These are phyloP conservation scores for Drosophila tropicalis DNA, from an alignment of 1,140 invertebrate genomes.

Conservation along the genomic window DNA sequence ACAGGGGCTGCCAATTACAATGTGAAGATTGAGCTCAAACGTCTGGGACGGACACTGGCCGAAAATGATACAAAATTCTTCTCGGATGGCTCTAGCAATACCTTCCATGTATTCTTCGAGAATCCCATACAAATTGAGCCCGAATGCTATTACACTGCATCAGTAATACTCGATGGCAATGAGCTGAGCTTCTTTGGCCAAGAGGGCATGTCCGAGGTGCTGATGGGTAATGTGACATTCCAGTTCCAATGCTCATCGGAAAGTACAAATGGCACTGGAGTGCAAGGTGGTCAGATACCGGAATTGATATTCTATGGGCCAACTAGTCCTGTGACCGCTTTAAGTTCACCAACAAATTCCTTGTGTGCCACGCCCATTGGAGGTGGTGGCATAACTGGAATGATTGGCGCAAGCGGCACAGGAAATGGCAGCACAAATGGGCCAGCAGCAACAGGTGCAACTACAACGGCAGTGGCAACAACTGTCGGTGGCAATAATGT, in stretches of 20 bases:
- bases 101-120: constrained; percentile 96
- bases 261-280: constrained; percentile 96
- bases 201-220: constrained; percentile 95
- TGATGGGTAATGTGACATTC: constrained; percentile 94
- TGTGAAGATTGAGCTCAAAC: constrained; percentile 95
- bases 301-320: constrained; percentile 96
- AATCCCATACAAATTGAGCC: constrained; percentile 96
- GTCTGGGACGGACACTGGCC: constrained; percentile 92
- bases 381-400: constrained; percentile 21
- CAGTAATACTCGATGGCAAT: constrained; percentile 93
- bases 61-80: constrained; percentile 96
- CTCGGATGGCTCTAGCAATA: constrained; percentile 96
- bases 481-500: constrained; percentile 32
- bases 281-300: constrained; percentile 96
- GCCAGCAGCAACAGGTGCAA: constrained; percentile 2
- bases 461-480: constrained; percentile 13
- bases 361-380: constrained; percentile 68
- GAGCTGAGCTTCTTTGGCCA: constrained; percentile 98
- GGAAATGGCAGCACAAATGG: constrained; percentile 26
- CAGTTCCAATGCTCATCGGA: constrained; percentile 97
- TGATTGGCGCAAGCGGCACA: background rate
- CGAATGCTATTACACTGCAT: constrained; percentile 95
- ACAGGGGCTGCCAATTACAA: constrained; percentile 95
- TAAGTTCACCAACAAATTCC: constrained; percentile 76
- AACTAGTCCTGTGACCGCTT: constrained; percentile 83